Percentiles rank a stretch among this genome's conserved stretches.
These are phyloP conservation scores for Thymallus thymallus DNA, from an alignment of 2,113 vertebrate species.

Conservation along the genomic window DNA sequence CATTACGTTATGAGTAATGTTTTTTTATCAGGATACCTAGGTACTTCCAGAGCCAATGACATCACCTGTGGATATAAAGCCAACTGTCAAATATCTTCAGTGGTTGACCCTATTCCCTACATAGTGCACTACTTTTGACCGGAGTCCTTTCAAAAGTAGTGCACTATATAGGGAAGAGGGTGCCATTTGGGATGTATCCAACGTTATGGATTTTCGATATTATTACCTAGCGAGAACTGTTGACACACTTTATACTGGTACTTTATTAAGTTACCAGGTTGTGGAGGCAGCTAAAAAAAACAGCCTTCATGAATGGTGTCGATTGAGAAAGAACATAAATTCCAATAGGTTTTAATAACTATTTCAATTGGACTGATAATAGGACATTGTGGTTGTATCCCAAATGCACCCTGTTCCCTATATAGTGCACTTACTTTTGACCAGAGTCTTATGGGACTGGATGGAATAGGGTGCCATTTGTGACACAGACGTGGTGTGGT, in stretches of 20 bases:
- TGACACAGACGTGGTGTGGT: no score
- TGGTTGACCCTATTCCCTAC: no score
- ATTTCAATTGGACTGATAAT: background rate
- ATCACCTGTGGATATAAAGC: conserved; percentile 28
- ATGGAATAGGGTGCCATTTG: no score
- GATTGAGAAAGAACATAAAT: conserved; percentile 7
- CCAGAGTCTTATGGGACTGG: no score
- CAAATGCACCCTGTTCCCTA: background rate
- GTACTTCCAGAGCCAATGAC: conserved; percentile 18
- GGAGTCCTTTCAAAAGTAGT: no score
- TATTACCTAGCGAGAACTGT: conserved; percentile 6
- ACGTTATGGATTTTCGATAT: conserved; percentile 37
- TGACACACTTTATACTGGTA: conserved; percentile 7
- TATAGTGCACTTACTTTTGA: no score
- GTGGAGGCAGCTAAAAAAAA: conserved; percentile 47
- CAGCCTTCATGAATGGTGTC: conserved; percentile 14
- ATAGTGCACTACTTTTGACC: no score
- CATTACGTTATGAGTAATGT: background rate
- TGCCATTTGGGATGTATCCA: no score
- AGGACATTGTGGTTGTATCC: background rate
- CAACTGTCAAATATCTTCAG: conserved; percentile 20
- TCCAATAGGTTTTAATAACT: conserved; percentile 5
- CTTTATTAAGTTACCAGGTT: conserved; percentile 24
- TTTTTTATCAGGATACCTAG: background rate
- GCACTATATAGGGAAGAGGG: no score